phyloP scores from a whole-genome alignment of 2,888 invertebrate species.

The Agrotis ipsilon region DNA sequence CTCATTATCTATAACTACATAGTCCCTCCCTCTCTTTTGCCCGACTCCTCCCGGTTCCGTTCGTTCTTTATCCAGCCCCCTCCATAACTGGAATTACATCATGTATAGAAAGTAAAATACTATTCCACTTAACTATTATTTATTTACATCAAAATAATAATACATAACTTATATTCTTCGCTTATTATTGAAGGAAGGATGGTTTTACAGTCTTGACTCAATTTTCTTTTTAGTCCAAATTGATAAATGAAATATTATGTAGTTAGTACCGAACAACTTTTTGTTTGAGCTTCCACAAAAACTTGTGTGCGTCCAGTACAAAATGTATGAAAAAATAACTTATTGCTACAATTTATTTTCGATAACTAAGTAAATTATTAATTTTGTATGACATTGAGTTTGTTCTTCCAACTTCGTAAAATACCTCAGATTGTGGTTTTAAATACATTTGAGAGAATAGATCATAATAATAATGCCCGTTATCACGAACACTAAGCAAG shows the following conservation, averaged over 20 bases:
- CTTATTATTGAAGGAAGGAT: slow-evolving; percentile 21
- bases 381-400: not conserved
- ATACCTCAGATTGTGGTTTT: not conserved
- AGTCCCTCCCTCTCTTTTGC: too few species aligned
- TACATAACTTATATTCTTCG: slow-evolving; percentile 26
- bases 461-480: not conserved
- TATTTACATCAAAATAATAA: slow-evolving; percentile 71
- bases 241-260: slow-evolving; percentile 1
- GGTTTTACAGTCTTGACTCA: slow-evolving; percentile 42
- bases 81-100: too few species aligned
- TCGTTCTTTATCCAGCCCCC: too few species aligned
- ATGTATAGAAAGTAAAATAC: slow-evolving; percentile 8
- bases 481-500: not conserved
- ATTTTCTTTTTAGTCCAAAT: slow-evolving; percentile 8
- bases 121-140: slow-evolving; percentile 63
- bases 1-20: too few species aligned
- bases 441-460: not conserved
- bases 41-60: too few species aligned
- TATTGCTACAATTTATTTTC: not conserved
- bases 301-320: not conserved
- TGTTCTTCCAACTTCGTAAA: not conserved
- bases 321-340: not conserved
- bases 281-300: too few species aligned
- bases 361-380: not conserved
- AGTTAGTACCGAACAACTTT: too few species aligned